A percentile compares a stretch with the other conserved stretches of the same genome.
These are phyloP conservation scores for Acleris laterana DNA, from an alignment of 2,888 invertebrate genomes.

Conservation along the genomic window DNA sequence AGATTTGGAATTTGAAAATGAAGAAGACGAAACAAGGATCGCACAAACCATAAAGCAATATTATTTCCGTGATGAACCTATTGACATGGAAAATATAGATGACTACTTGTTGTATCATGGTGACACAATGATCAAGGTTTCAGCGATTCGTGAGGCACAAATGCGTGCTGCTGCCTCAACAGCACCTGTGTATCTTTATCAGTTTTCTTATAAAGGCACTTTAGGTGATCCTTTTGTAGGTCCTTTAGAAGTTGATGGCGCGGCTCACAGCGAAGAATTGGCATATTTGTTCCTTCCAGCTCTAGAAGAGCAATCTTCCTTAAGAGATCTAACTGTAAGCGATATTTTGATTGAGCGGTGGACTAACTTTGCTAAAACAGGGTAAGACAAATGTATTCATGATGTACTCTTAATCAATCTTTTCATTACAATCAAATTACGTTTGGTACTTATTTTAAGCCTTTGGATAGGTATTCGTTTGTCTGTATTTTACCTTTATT, in stretches of 20 bases:
- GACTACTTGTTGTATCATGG: constrained; percentile 67
- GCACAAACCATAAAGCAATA: constrained; percentile 54
- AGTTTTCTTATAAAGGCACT: constrained; percentile 71
- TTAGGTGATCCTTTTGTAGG: constrained; percentile 61
- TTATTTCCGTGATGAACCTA: constrained; percentile 57
- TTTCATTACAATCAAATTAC: too few species aligned
- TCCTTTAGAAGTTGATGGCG: constrained; percentile 55
- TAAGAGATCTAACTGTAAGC: constrained; percentile 55
- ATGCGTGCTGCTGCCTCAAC: constrained; percentile 51
- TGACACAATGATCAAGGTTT: constrained; percentile 71
- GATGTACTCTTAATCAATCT: not conserved
- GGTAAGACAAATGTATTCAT: constrained; percentile 52
- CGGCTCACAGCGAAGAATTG: constrained; percentile 72
- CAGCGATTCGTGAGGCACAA: constrained; percentile 64
- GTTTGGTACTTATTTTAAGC: too few species aligned
- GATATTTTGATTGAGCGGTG: constrained; percentile 70
- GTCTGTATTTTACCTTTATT: too few species aligned
- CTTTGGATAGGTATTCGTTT: too few species aligned
- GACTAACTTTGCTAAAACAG: constrained; percentile 72
- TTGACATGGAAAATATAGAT: constrained; percentile 47
- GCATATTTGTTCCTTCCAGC: constrained; percentile 63
- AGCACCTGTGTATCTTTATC: constrained; percentile 63
- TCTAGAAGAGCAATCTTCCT: constrained; percentile 38
- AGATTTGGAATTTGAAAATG: constrained; percentile 60
- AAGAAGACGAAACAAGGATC: constrained; percentile 48